Percentiles rank a stretch among this genome's conserved stretches.
Evolutionary conservation across 2,113 vertebrate species (phyloP).

Genomic region (Mobula birostris): DNA sequence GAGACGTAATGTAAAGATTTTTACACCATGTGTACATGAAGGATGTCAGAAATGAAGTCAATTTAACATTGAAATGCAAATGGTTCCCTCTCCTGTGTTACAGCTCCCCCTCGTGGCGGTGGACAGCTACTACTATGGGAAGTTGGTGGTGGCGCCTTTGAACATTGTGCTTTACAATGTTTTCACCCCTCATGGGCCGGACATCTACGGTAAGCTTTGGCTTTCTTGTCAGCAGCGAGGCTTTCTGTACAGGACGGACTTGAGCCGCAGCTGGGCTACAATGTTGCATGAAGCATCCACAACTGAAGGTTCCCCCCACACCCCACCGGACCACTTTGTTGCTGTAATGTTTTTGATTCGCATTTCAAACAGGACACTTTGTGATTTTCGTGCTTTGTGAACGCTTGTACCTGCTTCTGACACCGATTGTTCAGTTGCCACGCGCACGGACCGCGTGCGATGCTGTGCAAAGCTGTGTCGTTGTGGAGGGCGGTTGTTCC

Average conservation of each 20-base stretch:
- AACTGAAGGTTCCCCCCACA: neutral
- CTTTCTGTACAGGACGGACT: no score
- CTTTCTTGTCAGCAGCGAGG: neutral
- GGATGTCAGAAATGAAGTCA: no score
- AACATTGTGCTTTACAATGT: constrained; percentile 94
- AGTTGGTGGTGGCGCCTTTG: constrained; percentile 82
- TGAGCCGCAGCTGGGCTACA: neutral
- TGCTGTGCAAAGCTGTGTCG: no score
- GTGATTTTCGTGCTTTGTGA: neutral
- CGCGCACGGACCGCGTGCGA: neutral
- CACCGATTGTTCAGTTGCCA: neutral
- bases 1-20: no score
- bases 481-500: neutral
- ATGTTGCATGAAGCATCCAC: neutral
- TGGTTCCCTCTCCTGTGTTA: neutral
- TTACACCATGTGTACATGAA: no score
- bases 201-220: constrained; percentile 78
- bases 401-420: neutral
- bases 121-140: constrained; percentile 91
- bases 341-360: neutral
- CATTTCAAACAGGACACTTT: neutral
- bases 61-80: no score
- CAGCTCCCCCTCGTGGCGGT: constrained; percentile 82
- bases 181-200: constrained; percentile 88
- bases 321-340: neutral